A percentile compares a stretch with the other conserved stretches of the same genome.
Conservation (phyloP, 2,113 vertebrate species). For the Mohoua ochrocephala region DNA sequence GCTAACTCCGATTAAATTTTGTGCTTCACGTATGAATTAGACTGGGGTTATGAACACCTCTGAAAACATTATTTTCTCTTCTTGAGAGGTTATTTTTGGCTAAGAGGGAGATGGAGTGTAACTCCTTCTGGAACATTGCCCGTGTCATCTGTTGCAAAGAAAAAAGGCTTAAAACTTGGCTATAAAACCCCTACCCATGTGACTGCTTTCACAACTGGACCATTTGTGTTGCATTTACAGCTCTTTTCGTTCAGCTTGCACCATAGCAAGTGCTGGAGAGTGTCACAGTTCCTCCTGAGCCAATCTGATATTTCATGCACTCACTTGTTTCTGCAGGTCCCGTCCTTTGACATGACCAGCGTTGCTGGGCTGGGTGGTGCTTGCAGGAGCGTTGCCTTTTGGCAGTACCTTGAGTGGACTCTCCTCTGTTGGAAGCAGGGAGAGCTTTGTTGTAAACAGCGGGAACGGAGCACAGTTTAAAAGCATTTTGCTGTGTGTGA, state of each 20-base stretch:
- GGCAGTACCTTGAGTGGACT: neutral
- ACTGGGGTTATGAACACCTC: neutral
- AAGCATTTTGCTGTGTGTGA: neutral
- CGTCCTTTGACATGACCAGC: neutral
- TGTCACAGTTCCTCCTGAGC: neutral
- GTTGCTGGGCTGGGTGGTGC: slow-evolving; percentile 22
- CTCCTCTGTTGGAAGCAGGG: neutral
- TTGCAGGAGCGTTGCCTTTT: slow-evolving; percentile 15
- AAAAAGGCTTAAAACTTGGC: neutral
- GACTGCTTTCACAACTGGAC: neutral
- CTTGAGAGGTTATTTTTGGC: neutral
- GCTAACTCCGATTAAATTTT: neutral
- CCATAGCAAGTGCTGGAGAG: neutral
- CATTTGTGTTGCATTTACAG: neutral
- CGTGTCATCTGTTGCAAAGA: neutral
- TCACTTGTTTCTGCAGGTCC: slow-evolving; percentile 26
- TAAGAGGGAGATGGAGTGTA: neutral
- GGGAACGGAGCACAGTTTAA: neutral
- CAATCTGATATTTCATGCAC: neutral
- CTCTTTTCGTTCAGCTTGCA: neutral
- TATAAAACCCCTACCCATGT: neutral
- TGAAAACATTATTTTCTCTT: neutral
- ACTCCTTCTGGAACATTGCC: neutral
- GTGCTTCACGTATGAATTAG: neutral
- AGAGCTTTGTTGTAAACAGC: neutral